Evolutionary conservation across 2,797 vertebrate genomes (phyloP), one percentile per base, ranked within the genome.

Genomic region (Podarcis siculus): DNA sequence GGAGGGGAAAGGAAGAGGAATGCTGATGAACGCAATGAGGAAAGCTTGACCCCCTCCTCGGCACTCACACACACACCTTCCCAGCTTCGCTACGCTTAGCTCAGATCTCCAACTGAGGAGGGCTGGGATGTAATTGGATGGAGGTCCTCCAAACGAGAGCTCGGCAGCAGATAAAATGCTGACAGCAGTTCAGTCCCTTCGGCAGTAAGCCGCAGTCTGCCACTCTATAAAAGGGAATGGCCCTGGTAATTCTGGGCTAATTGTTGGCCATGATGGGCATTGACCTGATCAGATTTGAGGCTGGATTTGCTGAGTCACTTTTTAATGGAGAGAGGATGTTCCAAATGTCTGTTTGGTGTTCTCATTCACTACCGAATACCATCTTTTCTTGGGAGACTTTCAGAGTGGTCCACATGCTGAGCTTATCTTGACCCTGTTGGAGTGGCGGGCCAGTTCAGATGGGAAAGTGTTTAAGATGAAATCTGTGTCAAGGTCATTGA

Each of bases 101-200:
- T 49, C 0, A 4, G 58, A 25, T 37, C 64, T 37, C 17, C 45
- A 71, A 71, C n/a, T 13, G 5, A 78, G 39, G 37, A 71, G 55
- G 77, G 42, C 37, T 27, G 49, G 49, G 82, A 55, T 64, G 45
- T 7, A 45, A 5, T 81, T 76, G 32, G 39, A 79, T 32, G 45
- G 25, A 69, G 45, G 35, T 37, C 17, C 23, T 72, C 79, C 64
- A 37, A 13, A 12, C 3, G 8, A 87, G 64, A 61, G 25, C 67
- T 73, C 64, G 45, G 37, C 23, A 80, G 64, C 83, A 8, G 2
- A 2, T 73, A 30, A 80, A 87, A 71, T 71, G 78, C 79, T 6
- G 2, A 5, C 0, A 0, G 0, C 55, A 27, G 55, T 21, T 67
- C 0, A 0, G 5, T 6, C 32, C n/a, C 12, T 37, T 23, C 30